phyloP scores from a whole-genome alignment of 53 echinoderm and acorn worm genomes.

The Crossaster papposus region DNA sequence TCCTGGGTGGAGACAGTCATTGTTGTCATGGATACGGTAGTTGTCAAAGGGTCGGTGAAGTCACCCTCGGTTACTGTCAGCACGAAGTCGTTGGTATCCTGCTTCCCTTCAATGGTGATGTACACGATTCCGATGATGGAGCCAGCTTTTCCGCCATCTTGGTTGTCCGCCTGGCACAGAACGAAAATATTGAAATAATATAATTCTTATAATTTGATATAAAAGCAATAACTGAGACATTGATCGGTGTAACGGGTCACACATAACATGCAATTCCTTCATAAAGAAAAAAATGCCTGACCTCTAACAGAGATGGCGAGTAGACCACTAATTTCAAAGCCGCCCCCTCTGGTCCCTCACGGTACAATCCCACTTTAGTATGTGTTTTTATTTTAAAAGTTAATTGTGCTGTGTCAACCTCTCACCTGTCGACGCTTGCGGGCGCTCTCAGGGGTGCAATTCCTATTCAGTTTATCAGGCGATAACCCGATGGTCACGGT shows the following conservation, averaged over 20 bases:
- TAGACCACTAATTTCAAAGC: too few species aligned
- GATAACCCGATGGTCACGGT: not conserved
- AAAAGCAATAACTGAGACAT: too few species aligned
- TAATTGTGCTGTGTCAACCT: not conserved
- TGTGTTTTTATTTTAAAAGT: not conserved
- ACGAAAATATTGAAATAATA: not conserved
- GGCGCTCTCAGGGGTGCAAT: not conserved
- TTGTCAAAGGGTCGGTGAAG: not conserved
- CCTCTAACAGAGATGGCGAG: too few species aligned
- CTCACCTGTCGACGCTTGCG: conserved; percentile 24
- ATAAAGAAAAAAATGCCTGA: too few species aligned
- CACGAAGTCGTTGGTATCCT: conserved; percentile 15
- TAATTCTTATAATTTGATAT: too few species aligned
- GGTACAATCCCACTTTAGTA: not conserved
- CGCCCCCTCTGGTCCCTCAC: too few species aligned
- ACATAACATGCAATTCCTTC: too few species aligned
- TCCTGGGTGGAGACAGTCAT: not conserved
- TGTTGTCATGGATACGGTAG: not conserved
- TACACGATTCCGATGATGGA: not conserved
- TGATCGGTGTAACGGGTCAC: too few species aligned
- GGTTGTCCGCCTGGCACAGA: not conserved
- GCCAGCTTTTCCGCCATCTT: not conserved
- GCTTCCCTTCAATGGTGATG: not conserved
- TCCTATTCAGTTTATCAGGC: not conserved
- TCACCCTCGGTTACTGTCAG: conserved; percentile 1